These are phyloP conservation scores for Bombus huntii DNA, from an alignment of 1,140 invertebrate genomes.

Conservation along the genomic window DNA sequence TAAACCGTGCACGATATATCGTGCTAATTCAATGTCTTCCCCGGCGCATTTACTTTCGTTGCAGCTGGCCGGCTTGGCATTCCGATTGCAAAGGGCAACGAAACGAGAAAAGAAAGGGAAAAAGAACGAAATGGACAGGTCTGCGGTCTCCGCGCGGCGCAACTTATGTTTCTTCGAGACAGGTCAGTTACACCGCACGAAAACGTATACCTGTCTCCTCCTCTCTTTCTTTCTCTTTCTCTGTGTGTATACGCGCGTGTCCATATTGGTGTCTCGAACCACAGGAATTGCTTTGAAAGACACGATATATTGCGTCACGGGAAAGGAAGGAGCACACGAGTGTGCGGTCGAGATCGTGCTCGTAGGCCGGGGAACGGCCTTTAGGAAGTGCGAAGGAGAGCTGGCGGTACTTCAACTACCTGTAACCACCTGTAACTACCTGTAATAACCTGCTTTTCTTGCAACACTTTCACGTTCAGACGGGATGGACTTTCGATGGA, in stretches of 20 bases:
- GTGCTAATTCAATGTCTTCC: conserved; percentile 51
- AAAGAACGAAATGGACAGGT: conserved; percentile 56
- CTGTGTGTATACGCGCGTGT: not conserved
- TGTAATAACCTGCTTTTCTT: conserved; percentile 66
- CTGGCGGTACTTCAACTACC: conserved; percentile 56
- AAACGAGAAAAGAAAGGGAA: conserved; percentile 45
- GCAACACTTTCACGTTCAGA: conserved; percentile 63
- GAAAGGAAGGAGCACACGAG: conserved; percentile 39
- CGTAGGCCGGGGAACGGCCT: conserved; percentile 52
- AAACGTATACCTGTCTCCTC: conserved; percentile 59
- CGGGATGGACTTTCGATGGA: conserved; percentile 59
- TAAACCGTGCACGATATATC: conserved; percentile 50
- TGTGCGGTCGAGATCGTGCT: conserved; percentile 7
- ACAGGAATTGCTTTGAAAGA: conserved; percentile 69
- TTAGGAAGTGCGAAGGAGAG: conserved; percentile 68
- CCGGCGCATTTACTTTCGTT: conserved; percentile 43
- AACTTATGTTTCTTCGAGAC: conserved; percentile 67
- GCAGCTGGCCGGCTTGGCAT: conserved; percentile 46
- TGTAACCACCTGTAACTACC: conserved; percentile 68
- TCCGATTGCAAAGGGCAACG: conserved; percentile 45
- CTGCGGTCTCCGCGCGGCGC: conserved; percentile 60
- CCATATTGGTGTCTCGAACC: conserved; percentile 66
- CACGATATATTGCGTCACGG: conserved; percentile 53
- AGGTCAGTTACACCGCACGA: conserved; percentile 75
- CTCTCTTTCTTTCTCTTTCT: too few relatives aligned